phyloP scores from a whole-genome alignment of 2,113 vertebrate genomes.

The Melanocharis versteri region DNA sequence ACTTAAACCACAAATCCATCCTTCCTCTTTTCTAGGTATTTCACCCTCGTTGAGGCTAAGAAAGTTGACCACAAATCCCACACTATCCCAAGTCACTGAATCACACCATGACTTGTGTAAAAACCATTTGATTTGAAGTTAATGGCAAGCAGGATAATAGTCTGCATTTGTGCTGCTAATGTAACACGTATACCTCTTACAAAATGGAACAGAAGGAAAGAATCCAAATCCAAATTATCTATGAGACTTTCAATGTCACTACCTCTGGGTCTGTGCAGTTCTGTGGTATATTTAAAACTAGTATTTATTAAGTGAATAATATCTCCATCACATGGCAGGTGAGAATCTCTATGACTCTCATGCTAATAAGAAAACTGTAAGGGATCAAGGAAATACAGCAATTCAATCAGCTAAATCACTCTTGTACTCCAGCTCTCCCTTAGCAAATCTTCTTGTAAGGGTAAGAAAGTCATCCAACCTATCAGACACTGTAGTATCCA shows the following conservation, averaged over 20 bases:
- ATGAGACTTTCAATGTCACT: neutral
- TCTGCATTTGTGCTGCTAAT: neutral
- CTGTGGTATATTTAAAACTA: neutral
- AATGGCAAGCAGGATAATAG: neutral
- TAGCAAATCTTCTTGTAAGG: neutral
- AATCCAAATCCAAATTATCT: neutral
- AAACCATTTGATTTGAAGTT: neutral
- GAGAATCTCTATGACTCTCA: neutral
- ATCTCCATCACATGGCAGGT: fast-evolving
- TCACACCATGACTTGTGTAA: neutral
- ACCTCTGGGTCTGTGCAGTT: neutral
- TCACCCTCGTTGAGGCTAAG: neutral
- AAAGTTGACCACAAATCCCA: neutral
- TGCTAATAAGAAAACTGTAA: neutral
- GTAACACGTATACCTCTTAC: neutral
- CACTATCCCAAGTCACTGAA: neutral
- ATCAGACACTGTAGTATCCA: neutral
- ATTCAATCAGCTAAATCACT: neutral
- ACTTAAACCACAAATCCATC: neutral
- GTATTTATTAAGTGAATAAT: neutral
- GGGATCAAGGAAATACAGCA: neutral
- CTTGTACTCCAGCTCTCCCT: neutral
- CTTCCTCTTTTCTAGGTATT: neutral
- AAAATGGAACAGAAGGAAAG: neutral
- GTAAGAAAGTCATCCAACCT: neutral